Conservation (phyloP, 2,888 invertebrate genomes). For the Lacanobia wlatinum region DNA sequence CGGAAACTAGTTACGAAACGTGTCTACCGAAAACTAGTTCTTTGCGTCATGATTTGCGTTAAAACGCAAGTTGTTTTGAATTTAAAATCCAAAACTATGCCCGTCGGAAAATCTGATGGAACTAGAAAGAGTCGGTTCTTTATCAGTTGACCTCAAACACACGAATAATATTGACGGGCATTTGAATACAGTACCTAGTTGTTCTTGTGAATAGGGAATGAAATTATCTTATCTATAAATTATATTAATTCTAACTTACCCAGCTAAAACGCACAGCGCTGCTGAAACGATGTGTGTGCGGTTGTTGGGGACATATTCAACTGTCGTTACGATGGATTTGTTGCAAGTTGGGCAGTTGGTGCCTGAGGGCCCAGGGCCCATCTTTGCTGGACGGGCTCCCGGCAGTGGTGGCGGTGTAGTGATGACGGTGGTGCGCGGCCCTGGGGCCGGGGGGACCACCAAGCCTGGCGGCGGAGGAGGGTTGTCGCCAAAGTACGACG, state of each 20-base stretch:
- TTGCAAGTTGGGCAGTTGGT: conserved; percentile 83
- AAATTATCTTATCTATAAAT: conserved; percentile 16
- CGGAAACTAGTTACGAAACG: conserved; percentile 42
- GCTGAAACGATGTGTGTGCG: conserved; percentile 87
- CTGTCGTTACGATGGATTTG: conserved; percentile 83
- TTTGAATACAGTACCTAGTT: conserved; percentile 21
- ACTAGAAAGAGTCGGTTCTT: conserved; percentile 31
- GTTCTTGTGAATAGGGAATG: conserved; percentile 20
- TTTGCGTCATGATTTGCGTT: conserved; percentile 34
- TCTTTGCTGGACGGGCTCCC: conserved; percentile 68
- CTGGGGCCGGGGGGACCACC: conserved; percentile 71
- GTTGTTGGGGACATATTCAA: conserved; percentile 86
- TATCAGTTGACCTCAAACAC: conserved; percentile 49
- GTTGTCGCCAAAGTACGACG: conserved; percentile 85
- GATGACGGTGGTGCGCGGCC: conserved; percentile 83
- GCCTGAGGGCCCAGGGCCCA: conserved; percentile 86
- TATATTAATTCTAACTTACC: conserved; percentile 72
- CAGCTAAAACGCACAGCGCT: conserved; percentile 85
- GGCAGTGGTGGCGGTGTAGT: conserved; percentile 69
- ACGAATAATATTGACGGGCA: conserved; percentile 26
- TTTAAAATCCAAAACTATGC: conserved; percentile 5
- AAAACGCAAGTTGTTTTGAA: conserved; percentile 10
- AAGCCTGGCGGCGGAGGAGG: conserved; percentile 83
- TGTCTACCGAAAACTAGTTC: conserved; percentile 46
- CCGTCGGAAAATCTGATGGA: conserved; percentile 7